Conservation (phyloP, 2,113 vertebrate genomes). For the Bolborhynchus lineola region DNA sequence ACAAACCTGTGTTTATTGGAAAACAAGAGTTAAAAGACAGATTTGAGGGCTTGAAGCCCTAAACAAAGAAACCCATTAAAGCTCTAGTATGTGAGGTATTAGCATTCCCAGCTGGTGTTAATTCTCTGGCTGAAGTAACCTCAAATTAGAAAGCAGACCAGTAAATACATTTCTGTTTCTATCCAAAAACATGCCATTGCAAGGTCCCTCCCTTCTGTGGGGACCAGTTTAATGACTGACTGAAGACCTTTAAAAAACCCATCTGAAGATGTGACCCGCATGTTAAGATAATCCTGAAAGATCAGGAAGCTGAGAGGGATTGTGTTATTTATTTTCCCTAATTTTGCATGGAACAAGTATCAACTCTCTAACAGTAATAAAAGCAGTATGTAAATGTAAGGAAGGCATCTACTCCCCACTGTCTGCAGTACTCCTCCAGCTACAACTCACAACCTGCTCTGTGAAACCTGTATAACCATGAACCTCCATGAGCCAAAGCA, state of each 20-base stretch:
- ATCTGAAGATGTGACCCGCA: background rate
- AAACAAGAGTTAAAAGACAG: background rate
- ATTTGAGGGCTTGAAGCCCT: background rate
- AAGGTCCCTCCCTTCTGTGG: background rate
- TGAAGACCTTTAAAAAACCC: background rate
- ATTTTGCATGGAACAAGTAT: background rate
- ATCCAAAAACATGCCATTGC: background rate
- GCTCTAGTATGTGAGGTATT: background rate
- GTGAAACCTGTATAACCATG: background rate
- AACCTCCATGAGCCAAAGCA: background rate
- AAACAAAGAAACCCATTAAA: background rate
- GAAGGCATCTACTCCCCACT: background rate
- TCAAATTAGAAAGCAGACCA: background rate
- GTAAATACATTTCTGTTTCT: background rate
- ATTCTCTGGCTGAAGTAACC: background rate
- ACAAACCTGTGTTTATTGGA: conserved; percentile 80
- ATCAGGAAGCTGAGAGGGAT: background rate
- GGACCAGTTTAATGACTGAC: background rate
- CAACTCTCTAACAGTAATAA: background rate
- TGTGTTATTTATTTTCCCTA: background rate
- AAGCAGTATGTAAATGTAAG: background rate
- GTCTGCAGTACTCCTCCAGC: background rate
- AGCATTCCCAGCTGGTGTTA: background rate
- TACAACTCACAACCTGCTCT: background rate
- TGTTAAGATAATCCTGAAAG: background rate